Evolutionary conservation across 2,113 vertebrate genomes (phyloP).

Genomic region (Sinocyclocheilus anophthalmus): DNA sequence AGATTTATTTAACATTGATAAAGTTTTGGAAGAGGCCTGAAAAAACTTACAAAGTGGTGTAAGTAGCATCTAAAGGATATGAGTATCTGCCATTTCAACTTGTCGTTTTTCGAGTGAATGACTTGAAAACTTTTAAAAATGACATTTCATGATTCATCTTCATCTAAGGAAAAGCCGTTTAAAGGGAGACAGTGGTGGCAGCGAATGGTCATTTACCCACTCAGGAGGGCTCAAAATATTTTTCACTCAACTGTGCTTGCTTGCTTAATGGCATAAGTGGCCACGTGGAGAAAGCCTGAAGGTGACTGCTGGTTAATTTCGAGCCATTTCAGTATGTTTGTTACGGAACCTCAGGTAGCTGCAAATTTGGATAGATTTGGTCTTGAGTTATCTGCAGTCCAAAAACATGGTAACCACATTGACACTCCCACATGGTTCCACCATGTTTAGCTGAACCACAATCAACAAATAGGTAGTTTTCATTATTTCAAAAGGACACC

Average conservation of each 20-base stretch:
- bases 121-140: slow-evolving; percentile 6
- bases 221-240: background rate
- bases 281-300: background rate
- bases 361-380: background rate
- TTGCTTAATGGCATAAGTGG: slow-evolving; percentile 25
- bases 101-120: background rate
- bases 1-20: background rate
- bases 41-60: background rate
- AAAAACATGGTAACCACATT: background rate
- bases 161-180: background rate
- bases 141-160: background rate
- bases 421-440: background rate
- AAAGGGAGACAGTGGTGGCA: background rate
- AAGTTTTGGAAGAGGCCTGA: background rate
- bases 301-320: slow-evolving; percentile 1
- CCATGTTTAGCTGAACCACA: background rate
- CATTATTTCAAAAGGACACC: slow-evolving; percentile 16
- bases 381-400: background rate
- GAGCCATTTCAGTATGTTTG: background rate
- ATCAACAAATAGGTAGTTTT: background rate
- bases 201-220: slow-evolving; percentile 5
- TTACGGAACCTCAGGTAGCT: background rate
- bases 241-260: background rate
- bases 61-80: background rate
- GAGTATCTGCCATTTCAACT: background rate